Evolutionary conservation across 2,113 vertebrate genomes (phyloP).

Genomic region (Nibea coibor): DNA sequence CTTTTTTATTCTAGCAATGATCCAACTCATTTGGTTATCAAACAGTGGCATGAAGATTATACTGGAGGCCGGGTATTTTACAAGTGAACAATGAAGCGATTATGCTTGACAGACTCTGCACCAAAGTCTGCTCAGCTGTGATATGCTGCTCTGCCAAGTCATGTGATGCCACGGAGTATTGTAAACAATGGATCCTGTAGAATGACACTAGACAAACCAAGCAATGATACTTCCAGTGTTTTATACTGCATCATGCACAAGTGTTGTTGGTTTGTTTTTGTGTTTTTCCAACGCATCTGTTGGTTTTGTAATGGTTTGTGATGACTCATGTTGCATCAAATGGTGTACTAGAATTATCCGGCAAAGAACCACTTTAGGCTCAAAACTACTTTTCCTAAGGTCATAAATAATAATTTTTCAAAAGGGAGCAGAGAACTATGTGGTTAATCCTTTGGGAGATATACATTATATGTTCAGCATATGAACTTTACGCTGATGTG

Average conservation of each 20-base stretch:
- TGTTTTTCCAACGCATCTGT: background rate
- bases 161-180: conserved; percentile 39
- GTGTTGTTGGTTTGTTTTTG: too few species aligned
- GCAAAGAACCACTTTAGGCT: background rate
- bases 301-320: background rate
- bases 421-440: background rate
- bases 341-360: background rate
- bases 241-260: background rate
- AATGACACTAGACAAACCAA: background rate
- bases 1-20: conserved; percentile 6
- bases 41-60: conserved; percentile 38
- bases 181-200: conserved; percentile 36
- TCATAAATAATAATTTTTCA: background rate
- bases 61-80: conserved; percentile 25
- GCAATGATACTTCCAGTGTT: background rate
- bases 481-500: background rate
- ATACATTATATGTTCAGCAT: background rate
- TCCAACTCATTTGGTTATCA: conserved; percentile 17
- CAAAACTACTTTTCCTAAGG: background rate
- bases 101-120: conserved; percentile 51
- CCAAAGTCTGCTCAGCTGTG: conserved; percentile 55
- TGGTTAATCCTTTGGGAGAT: background rate
- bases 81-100: conserved; percentile 67
- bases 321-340: background rate
- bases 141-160: conserved; percentile 58